Percentiles rank a stretch among this genome's conserved stretches.
phyloP scores from a whole-genome alignment of 2,888 invertebrate genomes.

The Agrilus cyanescens region DNA sequence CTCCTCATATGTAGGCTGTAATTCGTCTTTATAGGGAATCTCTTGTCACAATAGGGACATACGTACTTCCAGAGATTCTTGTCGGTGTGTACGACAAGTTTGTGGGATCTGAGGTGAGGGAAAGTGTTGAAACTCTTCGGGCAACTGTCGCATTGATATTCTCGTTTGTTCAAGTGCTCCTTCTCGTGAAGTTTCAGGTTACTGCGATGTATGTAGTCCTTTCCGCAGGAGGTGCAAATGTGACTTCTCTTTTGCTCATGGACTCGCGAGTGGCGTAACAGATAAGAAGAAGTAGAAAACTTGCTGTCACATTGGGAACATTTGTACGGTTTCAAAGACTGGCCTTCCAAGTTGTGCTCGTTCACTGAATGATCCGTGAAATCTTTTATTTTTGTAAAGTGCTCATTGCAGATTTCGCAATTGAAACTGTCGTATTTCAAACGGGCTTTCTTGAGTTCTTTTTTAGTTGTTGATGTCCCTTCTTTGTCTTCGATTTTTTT shows the following conservation, averaged over 20 bases:
- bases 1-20: too few relatives aligned
- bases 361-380: not conserved
- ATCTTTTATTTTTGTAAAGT: not conserved
- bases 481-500: too few relatives aligned
- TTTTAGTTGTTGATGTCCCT: not conserved
- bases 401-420: not conserved
- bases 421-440: not conserved
- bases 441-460: not conserved
- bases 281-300: conserved; percentile 22
- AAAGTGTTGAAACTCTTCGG: too few relatives aligned
- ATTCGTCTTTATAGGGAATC: too few relatives aligned
- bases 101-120: too few relatives aligned
- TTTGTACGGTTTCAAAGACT: conserved; percentile 22
- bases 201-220: conserved; percentile 1
- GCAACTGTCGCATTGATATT: not conserved
- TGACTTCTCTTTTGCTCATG: conserved; percentile 12
- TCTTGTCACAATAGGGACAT: too few relatives aligned
- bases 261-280: conserved; percentile 25
- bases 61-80: too few relatives aligned
- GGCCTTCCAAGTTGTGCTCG: conserved; percentile 14
- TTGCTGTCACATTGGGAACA: conserved; percentile 23
- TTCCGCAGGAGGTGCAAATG: conserved; percentile 3
- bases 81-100: too few relatives aligned
- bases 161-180: conserved; percentile 16
- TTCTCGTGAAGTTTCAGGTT: conserved; percentile 4